Base-by-base conservation (phyloP, 2,888 invertebrate species). In the Epirrita christyi region DNA sequence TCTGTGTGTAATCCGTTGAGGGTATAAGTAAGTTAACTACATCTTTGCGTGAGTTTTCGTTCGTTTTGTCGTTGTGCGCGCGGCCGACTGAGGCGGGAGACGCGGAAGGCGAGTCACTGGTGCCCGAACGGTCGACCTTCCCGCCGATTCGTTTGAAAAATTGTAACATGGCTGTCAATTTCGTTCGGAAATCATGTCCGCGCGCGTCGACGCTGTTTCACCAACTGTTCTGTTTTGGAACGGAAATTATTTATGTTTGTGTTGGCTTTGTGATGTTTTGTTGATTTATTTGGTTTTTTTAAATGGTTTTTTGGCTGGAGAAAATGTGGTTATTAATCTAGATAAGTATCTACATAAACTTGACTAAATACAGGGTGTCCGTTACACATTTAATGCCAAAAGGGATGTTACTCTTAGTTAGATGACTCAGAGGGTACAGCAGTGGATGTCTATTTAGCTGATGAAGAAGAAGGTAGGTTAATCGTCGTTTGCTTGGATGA, bases 91-190 rank as follows among this genome's bases (percentile, higher is more conserved):
- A 68, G 64, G 74, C 68, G 48, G 71, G 51, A 40, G 68, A 70
- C 51, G 66, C 69, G 36, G 36, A 5, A 67, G 49, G 83, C 85
- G 87, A 75, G 53, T 65, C 32, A 32, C 32, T 32, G 9, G 32
- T 32, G 67, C 66, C 67, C 73, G 74, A 84, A 85, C 63, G 71
- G 64, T 87, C 86, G 83, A 77, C 81, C 80, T 89, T 90, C 81
- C 84, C 86, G 85, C 83, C 77, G 81, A 83, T 89, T 71, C 85
- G 81, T 80, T 90, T 91, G 79, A 92, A 91, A 81, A 92, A 89
- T 71, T 83, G 88, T 75, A 92, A 92, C 91, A 92, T 92, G 73
- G 64, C 67, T 72, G 70, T 75, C 72, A 72, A 61, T 56, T 60
- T 64, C 73, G 75, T 73, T 70, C 73, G 63, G 69, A 66, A 75